Evolutionary conservation across 2,113 vertebrate genomes (phyloP), one percentile per base, ranked within the genome.

Genomic region (Melanocharis versteri): DNA sequence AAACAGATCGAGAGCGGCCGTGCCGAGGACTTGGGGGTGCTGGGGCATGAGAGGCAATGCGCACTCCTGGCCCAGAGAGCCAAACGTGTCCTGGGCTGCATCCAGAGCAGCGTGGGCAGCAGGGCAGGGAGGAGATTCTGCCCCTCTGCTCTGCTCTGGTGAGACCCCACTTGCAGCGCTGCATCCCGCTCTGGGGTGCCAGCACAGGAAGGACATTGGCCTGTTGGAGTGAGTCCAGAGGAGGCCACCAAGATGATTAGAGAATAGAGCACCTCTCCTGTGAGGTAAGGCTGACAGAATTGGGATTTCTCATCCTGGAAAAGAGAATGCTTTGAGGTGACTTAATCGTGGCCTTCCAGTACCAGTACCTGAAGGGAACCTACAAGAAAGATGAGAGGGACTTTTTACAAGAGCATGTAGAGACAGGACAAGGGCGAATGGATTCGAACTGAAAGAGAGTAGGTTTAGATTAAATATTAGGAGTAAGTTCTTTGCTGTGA

Each of bases 11-110:
- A 69, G 22, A 68, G 27, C 33, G 44, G 62, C 27, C 27, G 33
- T 60, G 33, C 11, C 0, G 2, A 77, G 54, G 12, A 45, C 33
- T 44, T n/a, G 9, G 15, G 22, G 7, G 4, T 68, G 62, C 27
- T 33, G 37, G 27, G 44, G 22, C 27, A 18, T 31, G 62, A 77
- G 37, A 33, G 27, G 27, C 45, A 42, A 3, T 35, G 30, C 4
- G 60, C 35, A 37, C 33, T 37, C 1, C 26, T 44, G 44, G 37
- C 31, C 37, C 45, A 58, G 44, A 68, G 9, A 58, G 26, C 17
- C 62, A 21, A 0, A 0, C 0, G 26, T 51, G 0, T 27, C 44
- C 53, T 51, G 83, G 44, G 26, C 53, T 76, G 51, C 17, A 68
- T 33, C 53, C 53, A 51, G 2, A 51, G 71, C 37, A 31, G 16